Evolutionary conservation across 2,888 invertebrate species (phyloP), one percentile per base, ranked within the genome.

Genomic region (Biston betularia): DNA sequence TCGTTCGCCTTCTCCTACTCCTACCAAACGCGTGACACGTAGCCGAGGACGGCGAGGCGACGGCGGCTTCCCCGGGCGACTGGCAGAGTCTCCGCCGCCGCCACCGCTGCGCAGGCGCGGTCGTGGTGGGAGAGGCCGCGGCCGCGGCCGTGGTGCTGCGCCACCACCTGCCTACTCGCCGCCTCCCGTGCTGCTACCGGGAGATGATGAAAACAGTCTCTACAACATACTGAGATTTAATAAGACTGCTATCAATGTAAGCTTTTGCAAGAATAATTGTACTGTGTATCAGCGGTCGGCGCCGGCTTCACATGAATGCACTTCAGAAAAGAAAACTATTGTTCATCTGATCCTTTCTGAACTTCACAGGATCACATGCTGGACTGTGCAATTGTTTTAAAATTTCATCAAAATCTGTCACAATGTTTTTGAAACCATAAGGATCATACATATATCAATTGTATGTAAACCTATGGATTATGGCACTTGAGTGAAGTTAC

Each of bases 191-290:
- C 78, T 94, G 77, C 69, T 92, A 76, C 93, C 93, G 9, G 95
- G 95, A 0, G 97, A 97, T 79, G 98, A 98, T 85, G 98, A 98
- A 82, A 95, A 96, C 79, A 97, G 97, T 77, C 94, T 98, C 7
- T 98, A 98, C 88, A 96, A 95, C 79, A 96, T 97, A 69, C 96
- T 98, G 53, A 95, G 96, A 65, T 97, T 97, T 82, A 98, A 98
- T 67, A 97, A 97, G 80, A 95, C 96, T 60, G 96, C 97, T 1
- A 95, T 98, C 61, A 97, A 97, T 75, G 97, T 96, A 89, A 89
- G 94, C 79, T 35, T 6, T 56, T 15, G 45, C 10, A 14, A 12
- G 3, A 24, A 24, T 24, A n/a, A n/a, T n/a, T n/a, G n/a, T n/a
- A n/a, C n/a, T n/a, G n/a, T n/a, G n/a, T n/a, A n/a, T n/a, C n/a